A percentile compares a stretch with the other conserved stretches of the same genome.
phyloP scores from a whole-genome alignment of 2,888 invertebrate genomes.

The Ochlodes sylvanus region DNA sequence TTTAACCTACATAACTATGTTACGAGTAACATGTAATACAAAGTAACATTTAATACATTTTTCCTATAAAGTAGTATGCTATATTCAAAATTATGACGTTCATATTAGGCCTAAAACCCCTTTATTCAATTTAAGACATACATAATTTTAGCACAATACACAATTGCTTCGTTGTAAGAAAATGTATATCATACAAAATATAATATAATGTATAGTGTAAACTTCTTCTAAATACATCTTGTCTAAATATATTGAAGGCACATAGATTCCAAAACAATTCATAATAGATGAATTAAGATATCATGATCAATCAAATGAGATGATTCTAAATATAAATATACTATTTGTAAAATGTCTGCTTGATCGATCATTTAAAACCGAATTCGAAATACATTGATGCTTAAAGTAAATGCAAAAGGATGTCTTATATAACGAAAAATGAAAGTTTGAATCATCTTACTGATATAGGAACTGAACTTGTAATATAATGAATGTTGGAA shows the following conservation, averaged over 20 bases:
- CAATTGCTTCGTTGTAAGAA: no score
- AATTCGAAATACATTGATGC: no score
- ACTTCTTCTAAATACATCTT: no score
- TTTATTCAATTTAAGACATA: no score
- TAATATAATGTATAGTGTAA: no score
- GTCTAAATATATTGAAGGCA: neutral
- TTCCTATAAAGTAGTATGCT: constrained; percentile 1
- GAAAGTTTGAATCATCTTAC: constrained; percentile 18
- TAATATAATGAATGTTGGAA: constrained; percentile 8
- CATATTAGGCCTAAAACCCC: neutral
- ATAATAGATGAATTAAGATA: neutral
- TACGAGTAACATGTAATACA: neutral
- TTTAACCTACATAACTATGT: neutral
- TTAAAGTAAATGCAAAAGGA: no score
- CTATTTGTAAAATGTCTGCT: no score
- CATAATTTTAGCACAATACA: no score
- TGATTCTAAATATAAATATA: no score
- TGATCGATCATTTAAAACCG: no score
- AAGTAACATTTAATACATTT: neutral
- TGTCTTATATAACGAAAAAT: neutral
- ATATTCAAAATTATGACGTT: neutral
- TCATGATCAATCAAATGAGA: neutral
- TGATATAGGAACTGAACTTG: constrained; percentile 21
- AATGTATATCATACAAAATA: no score
- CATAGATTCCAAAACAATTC: neutral